Conservation (phyloP, 2,888 invertebrate genomes). For the Protophormia terraenovae region DNA sequence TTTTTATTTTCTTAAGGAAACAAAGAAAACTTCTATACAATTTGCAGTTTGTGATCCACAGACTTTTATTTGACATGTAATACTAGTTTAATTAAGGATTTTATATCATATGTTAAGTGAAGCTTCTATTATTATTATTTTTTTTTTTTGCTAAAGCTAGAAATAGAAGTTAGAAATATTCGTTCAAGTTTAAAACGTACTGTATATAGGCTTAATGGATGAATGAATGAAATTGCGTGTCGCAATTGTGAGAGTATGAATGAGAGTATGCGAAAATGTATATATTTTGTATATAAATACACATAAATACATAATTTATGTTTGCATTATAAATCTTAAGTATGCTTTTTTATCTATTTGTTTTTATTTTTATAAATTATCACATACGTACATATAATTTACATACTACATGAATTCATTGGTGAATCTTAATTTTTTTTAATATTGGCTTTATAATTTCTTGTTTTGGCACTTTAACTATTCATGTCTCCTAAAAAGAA, state of each 20-base stretch:
- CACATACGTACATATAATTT: too few relatives aligned
- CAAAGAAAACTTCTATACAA: too few relatives aligned
- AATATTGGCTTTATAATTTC: slow-evolving; percentile 47
- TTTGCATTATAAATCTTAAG: neutral
- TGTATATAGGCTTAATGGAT: slow-evolving; percentile 6
- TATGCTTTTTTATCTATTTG: neutral
- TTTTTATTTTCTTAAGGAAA: too few relatives aligned
- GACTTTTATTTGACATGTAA: too few relatives aligned
- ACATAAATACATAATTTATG: neutral
- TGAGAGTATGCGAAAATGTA: neutral
- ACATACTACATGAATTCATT: neutral
- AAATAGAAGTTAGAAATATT: too few relatives aligned
- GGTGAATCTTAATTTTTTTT: slow-evolving; percentile 22
- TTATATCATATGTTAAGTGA: too few relatives aligned
- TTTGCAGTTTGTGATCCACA: too few relatives aligned
- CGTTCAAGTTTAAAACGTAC: slow-evolving; percentile 18
- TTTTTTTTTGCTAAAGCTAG: too few relatives aligned
- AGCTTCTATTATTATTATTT: too few relatives aligned
- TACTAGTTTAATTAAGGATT: too few relatives aligned
- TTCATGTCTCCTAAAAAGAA: slow-evolving; percentile 4
- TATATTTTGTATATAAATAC: slow-evolving; percentile 16
- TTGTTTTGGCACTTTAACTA: slow-evolving; percentile 32
- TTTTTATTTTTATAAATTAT: neutral
- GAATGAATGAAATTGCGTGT: slow-evolving; percentile 29
- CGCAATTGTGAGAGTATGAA: neutral